phyloP scores from a whole-genome alignment of 1,140 invertebrate genomes.

The Leptinotarsa lineolata region DNA sequence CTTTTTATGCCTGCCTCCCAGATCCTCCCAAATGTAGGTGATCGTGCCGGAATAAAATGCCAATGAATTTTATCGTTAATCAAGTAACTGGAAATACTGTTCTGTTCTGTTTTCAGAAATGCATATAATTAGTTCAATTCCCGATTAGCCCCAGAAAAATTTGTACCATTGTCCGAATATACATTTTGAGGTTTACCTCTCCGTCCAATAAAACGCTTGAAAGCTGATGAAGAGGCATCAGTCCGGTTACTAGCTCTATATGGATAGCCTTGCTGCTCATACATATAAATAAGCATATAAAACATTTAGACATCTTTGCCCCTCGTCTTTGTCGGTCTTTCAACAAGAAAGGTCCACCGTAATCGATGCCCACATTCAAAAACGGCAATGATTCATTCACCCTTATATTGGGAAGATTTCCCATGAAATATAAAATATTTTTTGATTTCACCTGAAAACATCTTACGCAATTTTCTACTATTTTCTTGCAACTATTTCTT shows the following conservation, averaged over 20 bases:
- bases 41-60: constrained; percentile 47
- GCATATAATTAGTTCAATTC: neutral
- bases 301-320: constrained; percentile 33
- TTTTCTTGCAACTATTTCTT: constrained; percentile 34
- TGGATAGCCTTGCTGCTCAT: constrained; percentile 47
- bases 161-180: constrained; percentile 40
- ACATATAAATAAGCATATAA: constrained; percentile 48
- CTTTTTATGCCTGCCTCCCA: constrained; percentile 55
- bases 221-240: constrained; percentile 41
- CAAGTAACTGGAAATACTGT: neutral
- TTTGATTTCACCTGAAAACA: constrained; percentile 32
- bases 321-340: constrained; percentile 38
- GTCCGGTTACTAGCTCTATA: constrained; percentile 48
- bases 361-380: constrained; percentile 47
- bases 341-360: constrained; percentile 47
- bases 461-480: constrained; percentile 27
- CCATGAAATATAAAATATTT: constrained; percentile 42
- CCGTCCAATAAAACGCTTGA: constrained; percentile 46
- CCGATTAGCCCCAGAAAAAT: constrained; percentile 28
- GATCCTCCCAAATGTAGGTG: constrained; percentile 56
- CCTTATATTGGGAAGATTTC: constrained; percentile 47
- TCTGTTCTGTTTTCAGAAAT: neutral
- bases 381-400: constrained; percentile 45
- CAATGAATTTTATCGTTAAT: constrained; percentile 19
- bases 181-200: constrained; percentile 44